A percentile compares a stretch with the other conserved stretches of the same genome.
Conservation (phyloP, 2,797 vertebrate species). For the Lacerta viridis region DNA sequence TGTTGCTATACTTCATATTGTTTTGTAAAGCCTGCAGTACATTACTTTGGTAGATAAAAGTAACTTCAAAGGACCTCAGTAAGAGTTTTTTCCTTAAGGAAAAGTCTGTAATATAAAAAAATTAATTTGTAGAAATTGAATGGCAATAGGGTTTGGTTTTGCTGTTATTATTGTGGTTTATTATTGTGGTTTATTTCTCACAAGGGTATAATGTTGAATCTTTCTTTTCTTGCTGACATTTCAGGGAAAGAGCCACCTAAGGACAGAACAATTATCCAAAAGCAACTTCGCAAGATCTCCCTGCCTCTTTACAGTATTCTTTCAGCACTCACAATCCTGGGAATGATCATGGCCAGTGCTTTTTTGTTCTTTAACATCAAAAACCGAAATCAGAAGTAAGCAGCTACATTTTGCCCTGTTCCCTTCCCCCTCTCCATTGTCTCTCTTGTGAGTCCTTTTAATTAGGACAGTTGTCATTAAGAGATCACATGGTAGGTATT, state of each 20-base stretch:
- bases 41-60: not conserved
- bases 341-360: conserved; percentile 99
- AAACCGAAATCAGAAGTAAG: conserved; percentile 98
- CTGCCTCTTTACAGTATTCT: conserved; percentile 98
- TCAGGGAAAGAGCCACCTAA: conserved; percentile 95
- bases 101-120: too few relatives aligned
- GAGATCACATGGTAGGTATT: too few relatives aligned
- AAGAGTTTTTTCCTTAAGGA: too few relatives aligned
- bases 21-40: not conserved
- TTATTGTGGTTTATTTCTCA: conserved; percentile 8
- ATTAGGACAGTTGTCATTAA: not conserved
- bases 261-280: conserved; percentile 93
- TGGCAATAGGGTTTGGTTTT: not conserved
- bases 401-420: not conserved
- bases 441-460: not conserved
- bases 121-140: not conserved
- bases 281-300: conserved; percentile 95
- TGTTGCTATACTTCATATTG: not conserved
- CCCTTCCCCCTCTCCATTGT: too few relatives aligned
- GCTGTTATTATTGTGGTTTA: not conserved
- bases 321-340: conserved; percentile 95
- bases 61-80: not conserved
- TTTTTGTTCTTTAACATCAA: conserved; percentile 99
- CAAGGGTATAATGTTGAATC: not conserved
- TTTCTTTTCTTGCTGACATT: conserved; percentile 53